Base-by-base conservation (phyloP, 2,888 invertebrate genomes). In the Micoletzkya japonica region DNA sequence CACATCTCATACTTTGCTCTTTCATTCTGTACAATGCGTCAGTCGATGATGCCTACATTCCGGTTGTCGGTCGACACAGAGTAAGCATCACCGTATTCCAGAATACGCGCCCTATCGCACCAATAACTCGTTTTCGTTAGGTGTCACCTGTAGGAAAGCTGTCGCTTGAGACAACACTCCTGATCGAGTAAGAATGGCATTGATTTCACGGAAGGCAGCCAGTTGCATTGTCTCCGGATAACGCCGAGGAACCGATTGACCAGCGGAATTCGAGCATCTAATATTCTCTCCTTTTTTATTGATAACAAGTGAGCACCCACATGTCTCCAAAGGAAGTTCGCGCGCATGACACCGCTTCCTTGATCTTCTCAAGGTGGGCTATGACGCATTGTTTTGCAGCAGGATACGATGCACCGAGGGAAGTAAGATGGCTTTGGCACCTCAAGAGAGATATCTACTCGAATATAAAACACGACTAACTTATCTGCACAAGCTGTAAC, bases 181-280 rank as follows among this genome's bases (percentile, higher is more conserved):
- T 3, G 64, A 64, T 4, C 24, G 28, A 49, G 50, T 52, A 14
- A 52, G 32, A 17, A 52, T 52, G 14, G 50, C 30, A 10, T 49
- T 67, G 30, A 67, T 30, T 28, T 67, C 67, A 2, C 57, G 30
- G 67, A 37, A 34, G 20, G 67, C 67, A 0, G 67, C 67, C 2
- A 67, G 30, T 14, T 67, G 67, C n/a, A 67, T 20, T 3, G 67
- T 67, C 39, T 67, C 67, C 24, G 56, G 56, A n/a, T 39, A 32
- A 7, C 67, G 37, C 10, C 37, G 56, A 20, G 67, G 67, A 14
- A 67, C 67, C 67, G 20, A 56, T 32, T 26, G 28, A 14, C 67
- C 67, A 24, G 37, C 4, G 20, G n/a, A 37, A 6, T 6, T n/a
- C 20, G 67, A n/a, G 32, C 67, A 67, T 0, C 67, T 67, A 24